These are phyloP conservation scores for Rhadina sibilatrix DNA, from an alignment of 2,113 vertebrate species.

Conservation along the genomic window DNA sequence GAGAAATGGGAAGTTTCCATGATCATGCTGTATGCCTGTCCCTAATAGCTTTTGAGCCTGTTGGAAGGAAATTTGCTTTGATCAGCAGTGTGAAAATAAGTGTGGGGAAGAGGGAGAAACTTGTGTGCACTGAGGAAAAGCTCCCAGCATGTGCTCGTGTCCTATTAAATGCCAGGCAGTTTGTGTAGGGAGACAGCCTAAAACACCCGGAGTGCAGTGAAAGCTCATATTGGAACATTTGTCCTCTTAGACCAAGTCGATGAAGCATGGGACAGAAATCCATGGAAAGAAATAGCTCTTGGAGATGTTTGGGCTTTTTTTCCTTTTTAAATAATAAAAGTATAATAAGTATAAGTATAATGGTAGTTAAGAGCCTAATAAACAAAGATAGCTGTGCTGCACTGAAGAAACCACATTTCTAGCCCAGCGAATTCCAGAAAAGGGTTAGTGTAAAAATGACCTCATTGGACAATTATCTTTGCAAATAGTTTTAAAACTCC, in stretches of 20 bases:
- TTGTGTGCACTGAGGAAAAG: accelerated
- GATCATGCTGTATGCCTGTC: too few species aligned
- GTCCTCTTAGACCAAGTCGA: accelerated
- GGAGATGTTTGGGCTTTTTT: neutral
- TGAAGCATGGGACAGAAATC: neutral
- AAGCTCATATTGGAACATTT: neutral
- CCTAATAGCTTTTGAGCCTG: neutral
- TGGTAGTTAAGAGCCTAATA: neutral
- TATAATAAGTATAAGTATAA: neutral
- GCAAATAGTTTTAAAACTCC: neutral
- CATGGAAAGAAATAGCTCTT: neutral
- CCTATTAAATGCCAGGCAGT: neutral
- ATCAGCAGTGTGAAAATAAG: neutral
- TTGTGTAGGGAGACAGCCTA: neutral
- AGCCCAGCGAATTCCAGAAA: neutral
- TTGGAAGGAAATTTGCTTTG: neutral
- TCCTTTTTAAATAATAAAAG: neutral
- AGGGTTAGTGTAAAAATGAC: neutral
- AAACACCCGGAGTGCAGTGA: neutral
- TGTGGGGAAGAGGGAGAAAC: neutral
- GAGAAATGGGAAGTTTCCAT: neutral
- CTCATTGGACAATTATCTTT: neutral
- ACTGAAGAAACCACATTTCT: neutral
- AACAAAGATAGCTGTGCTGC: neutral
- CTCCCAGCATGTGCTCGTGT: accelerated